Evolutionary conservation across 1,140 invertebrate species (phyloP).

Genomic region (Lethrus apterus): DNA sequence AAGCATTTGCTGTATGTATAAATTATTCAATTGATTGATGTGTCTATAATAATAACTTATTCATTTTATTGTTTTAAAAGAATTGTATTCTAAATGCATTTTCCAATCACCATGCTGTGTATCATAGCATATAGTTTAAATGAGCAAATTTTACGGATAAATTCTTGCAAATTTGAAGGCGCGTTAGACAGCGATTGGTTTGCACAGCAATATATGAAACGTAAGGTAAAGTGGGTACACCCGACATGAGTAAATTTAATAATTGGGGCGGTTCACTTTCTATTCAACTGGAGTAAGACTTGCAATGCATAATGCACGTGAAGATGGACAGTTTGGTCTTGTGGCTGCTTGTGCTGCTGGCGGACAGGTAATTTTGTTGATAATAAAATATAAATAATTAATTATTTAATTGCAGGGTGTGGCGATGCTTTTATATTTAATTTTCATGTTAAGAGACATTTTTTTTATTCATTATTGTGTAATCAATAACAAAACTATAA

Average conservation of each 20-base stretch:
- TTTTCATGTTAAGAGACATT: no score
- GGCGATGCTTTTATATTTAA: no score
- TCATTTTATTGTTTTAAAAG: no score
- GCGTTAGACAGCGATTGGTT: slow-evolving; percentile 97
- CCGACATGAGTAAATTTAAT: slow-evolving; percentile 91
- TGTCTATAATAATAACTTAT: no score
- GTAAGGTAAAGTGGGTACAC: slow-evolving; percentile 74
- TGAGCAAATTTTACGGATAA: slow-evolving; percentile 37
- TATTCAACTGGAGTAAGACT: slow-evolving; percentile 80
- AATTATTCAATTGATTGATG: not conserved
- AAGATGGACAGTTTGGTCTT: slow-evolving; percentile 88
- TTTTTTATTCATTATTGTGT: no score
- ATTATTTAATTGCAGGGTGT: slow-evolving; percentile 65
- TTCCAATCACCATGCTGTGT: no score
- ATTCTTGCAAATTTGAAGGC: slow-evolving; percentile 97
- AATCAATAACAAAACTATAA: no score
- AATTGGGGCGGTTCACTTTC: slow-evolving; percentile 96
- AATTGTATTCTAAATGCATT: no score
- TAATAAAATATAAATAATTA: slow-evolving; percentile 13
- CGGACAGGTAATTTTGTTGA: slow-evolving; percentile 54
- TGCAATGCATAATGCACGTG: slow-evolving; percentile 63
- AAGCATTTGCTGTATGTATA: slow-evolving; percentile 87
- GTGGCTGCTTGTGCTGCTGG: slow-evolving; percentile 99
- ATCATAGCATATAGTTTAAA: not conserved
- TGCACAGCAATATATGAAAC: slow-evolving; percentile 81